Evolutionary conservation across 2,888 invertebrate species (phyloP), one percentile per base, ranked within the genome.

Genomic region (Cryptophagus acutangulus): DNA sequence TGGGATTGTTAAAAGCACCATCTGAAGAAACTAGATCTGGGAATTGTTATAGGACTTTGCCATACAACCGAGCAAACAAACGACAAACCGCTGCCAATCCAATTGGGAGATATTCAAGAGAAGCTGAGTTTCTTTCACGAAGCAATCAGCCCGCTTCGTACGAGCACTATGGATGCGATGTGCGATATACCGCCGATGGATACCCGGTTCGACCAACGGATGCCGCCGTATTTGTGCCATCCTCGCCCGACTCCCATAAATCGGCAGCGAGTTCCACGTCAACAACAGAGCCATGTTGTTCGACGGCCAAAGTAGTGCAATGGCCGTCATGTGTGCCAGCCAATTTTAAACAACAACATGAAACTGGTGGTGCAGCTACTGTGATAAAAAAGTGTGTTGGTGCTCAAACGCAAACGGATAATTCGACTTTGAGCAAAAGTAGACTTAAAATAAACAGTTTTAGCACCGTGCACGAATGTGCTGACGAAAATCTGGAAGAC

Each of bases 161-260:
- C 58, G 79, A 75, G 49, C 73, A 74, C 54, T 74, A 72, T 61
- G 65, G 70, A 48, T 70, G 73, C 36, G 79, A 79, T 62, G 77
- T 85, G 35, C 76, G 87, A 49, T 85, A 86, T 61, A 88, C 87
- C 2, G 80, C 83, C 39, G 87, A 87, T 53, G 88, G 88, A 5
- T 88, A 87, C 65, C 87, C 87, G 0, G 62, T 55, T 4, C 56
- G 59, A 49, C 52, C 46, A 29, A 77, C 78, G 36, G 12, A 26
- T 26, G 12, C n/a, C n/a, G 59, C 49, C 44, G 71, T 72, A 1
- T 73, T 72, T 8, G 70, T 72, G 49, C 72, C 72, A 61, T 50
- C 55, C 33, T 36, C 46, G 41, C 45, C 48, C 29, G 40, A 41
- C 37, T 45, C 35, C 31, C 55, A 41, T 38, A 49, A 48, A 46